Evolutionary conservation across 2,113 vertebrate species (phyloP).

Genomic region (Salvator merianae): DNA sequence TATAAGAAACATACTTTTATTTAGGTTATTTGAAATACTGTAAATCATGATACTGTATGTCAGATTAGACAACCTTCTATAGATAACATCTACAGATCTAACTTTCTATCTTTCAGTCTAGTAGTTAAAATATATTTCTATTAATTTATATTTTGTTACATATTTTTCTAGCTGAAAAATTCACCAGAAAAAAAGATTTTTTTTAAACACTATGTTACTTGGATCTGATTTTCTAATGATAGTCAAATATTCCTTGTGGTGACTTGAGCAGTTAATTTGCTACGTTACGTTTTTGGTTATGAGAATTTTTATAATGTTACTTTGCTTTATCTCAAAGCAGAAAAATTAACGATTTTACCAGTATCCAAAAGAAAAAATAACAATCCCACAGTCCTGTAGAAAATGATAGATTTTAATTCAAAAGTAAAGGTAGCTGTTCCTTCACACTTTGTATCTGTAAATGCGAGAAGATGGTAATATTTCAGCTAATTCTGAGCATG

Average conservation of each 20-base stretch:
- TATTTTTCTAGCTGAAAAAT: constrained; percentile 36
- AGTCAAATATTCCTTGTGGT: constrained; percentile 60
- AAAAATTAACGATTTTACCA: constrained; percentile 88
- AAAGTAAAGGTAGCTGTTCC: constrained; percentile 56
- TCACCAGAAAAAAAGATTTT: constrained; percentile 56
- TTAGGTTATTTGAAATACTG: too few species aligned
- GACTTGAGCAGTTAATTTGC: constrained; percentile 62
- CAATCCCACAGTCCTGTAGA: constrained; percentile 75
- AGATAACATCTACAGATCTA: too few species aligned
- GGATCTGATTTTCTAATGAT: constrained; percentile 59
- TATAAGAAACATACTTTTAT: too few species aligned
- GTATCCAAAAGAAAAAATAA: constrained; percentile 70
- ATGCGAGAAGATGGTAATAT: constrained; percentile 24
- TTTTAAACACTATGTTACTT: constrained; percentile 68
- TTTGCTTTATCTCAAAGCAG: constrained; percentile 78
- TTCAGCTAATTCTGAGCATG: too few species aligned
- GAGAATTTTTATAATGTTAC: constrained; percentile 76
- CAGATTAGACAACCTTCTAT: too few species aligned
- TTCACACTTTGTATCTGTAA: constrained; percentile 52
- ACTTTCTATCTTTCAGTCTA: too few species aligned
- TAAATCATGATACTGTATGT: too few species aligned
- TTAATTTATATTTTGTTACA: constrained; percentile 35
- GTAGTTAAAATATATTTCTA: constrained; percentile 39
- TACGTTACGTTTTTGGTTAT: constrained; percentile 58
- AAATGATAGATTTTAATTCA: constrained; percentile 78